phyloP scores from a whole-genome alignment of 2,888 invertebrate species.

The Gymnoscelis rufifasciata region DNA sequence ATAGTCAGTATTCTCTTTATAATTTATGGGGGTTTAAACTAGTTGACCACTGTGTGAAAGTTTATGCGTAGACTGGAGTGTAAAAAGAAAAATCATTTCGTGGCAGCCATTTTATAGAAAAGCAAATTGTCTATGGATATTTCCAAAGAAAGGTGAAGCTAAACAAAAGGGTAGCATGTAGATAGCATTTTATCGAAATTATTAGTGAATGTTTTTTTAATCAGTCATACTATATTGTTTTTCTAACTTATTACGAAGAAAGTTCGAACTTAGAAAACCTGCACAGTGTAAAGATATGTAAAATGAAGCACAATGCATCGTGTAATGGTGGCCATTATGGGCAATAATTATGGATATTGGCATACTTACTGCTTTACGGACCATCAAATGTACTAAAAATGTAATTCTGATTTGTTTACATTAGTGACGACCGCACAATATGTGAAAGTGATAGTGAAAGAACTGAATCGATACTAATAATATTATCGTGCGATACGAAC shows the following conservation, averaged over 20 bases:
- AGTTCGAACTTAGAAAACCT: slow-evolving; percentile 39
- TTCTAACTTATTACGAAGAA: slow-evolving; percentile 47
- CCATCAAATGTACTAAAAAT: slow-evolving; percentile 55
- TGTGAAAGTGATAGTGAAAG: slow-evolving; percentile 63
- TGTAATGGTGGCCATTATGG: slow-evolving; percentile 79
- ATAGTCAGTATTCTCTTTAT: no score
- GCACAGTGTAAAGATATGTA: slow-evolving; percentile 48
- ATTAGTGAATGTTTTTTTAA: slow-evolving; percentile 50
- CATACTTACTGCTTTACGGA: slow-evolving; percentile 70
- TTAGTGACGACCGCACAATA: slow-evolving; percentile 46
- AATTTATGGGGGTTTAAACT: no score
- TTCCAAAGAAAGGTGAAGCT: slow-evolving; percentile 78
- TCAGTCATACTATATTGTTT: slow-evolving; percentile 44
- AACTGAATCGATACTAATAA: slow-evolving; percentile 55
- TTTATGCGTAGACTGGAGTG: slow-evolving; percentile 37
- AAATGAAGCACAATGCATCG: slow-evolving; percentile 73
- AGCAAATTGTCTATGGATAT: slow-evolving; percentile 60
- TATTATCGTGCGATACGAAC: slow-evolving; percentile 56
- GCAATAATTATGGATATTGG: slow-evolving; percentile 78
- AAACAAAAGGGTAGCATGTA: slow-evolving; percentile 78
- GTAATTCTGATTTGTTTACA: slow-evolving; percentile 38
- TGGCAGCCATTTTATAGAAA: slow-evolving; percentile 75
- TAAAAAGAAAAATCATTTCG: slow-evolving; percentile 50
- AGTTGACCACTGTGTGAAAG: not conserved
- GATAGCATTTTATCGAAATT: slow-evolving; percentile 66